Conservation (phyloP, 2,888 invertebrate species). For the Phania funesta region DNA sequence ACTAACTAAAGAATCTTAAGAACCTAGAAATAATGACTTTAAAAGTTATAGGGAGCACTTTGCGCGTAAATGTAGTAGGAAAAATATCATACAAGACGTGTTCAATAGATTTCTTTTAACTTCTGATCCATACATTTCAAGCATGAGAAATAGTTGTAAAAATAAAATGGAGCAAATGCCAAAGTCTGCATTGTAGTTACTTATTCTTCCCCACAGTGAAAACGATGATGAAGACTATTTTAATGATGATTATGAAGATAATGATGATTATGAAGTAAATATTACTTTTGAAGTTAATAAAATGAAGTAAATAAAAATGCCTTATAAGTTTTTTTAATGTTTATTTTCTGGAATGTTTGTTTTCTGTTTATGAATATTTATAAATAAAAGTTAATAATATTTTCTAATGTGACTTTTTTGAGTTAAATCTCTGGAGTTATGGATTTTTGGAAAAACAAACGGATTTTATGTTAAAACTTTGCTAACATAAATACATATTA, state of each 20-base stretch:
- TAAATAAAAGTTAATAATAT: not conserved
- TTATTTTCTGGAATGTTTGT: not conserved
- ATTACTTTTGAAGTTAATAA: not conserved
- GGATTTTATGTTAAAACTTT: not conserved
- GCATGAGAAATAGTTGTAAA: not conserved
- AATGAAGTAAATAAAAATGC: not conserved
- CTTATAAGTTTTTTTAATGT: not conserved
- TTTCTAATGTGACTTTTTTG: not conserved
- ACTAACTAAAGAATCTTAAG: conserved; percentile 10
- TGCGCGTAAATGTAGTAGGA: conserved; percentile 10
- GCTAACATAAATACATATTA: not conserved
- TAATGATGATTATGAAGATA: conserved; percentile 1
- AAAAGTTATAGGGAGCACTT: conserved; percentile 1
- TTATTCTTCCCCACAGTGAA: conserved; percentile 1
- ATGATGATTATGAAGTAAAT: not conserved
- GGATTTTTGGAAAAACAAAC: not conserved
- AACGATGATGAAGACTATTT: not conserved
- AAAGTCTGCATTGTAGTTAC: not conserved
- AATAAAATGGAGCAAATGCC: not conserved
- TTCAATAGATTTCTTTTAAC: conserved; percentile 20
- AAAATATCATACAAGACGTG: conserved; percentile 7
- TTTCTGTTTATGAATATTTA: not conserved
- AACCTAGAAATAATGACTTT: not conserved
- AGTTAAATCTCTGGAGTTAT: not conserved
- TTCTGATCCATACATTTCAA: not conserved